These are phyloP conservation scores for Archips crataeganus DNA, from an alignment of 2,888 invertebrate species.

Conservation along the genomic window DNA sequence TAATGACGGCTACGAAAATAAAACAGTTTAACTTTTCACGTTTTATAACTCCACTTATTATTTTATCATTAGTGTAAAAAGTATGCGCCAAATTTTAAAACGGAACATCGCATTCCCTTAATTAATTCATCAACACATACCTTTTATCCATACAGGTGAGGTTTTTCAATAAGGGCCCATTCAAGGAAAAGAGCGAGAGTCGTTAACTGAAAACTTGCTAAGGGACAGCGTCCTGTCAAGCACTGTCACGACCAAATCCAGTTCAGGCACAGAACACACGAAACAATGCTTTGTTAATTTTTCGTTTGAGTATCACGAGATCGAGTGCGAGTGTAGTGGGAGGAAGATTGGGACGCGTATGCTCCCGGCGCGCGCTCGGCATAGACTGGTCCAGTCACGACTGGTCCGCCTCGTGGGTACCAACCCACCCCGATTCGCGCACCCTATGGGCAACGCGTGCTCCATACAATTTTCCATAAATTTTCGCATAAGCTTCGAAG, in stretches of 20 bases:
- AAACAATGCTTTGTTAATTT: slow-evolving; percentile 60
- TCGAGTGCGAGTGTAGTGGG: slow-evolving; percentile 62
- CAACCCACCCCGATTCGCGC: slow-evolving; percentile 80
- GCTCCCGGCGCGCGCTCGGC: slow-evolving; percentile 66
- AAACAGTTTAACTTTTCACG: neutral
- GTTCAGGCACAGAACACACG: slow-evolving; percentile 71
- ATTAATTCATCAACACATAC: slow-evolving; percentile 60
- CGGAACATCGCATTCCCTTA: slow-evolving; percentile 43
- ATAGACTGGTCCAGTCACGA: slow-evolving; percentile 69
- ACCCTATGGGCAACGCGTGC: slow-evolving; percentile 74
- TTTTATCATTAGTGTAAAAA: neutral
- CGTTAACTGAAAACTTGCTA: slow-evolving; percentile 42
- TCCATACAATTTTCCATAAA: slow-evolving; percentile 84
- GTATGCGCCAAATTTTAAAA: neutral
- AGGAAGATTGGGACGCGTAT: slow-evolving; percentile 62
- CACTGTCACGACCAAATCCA: slow-evolving; percentile 73
- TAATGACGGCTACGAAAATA: neutral
- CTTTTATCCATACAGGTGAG: slow-evolving; percentile 61
- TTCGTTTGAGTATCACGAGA: slow-evolving; percentile 69
- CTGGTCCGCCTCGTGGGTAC: slow-evolving; percentile 76
- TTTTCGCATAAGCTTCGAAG: slow-evolving; percentile 82
- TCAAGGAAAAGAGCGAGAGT: slow-evolving; percentile 50
- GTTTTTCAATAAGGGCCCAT: slow-evolving; percentile 65
- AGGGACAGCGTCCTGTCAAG: slow-evolving; percentile 53
- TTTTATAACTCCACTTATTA: neutral